Percentiles rank a stretch among this genome's conserved stretches.
Conservation (phyloP, 2,888 invertebrate species). For the Drosophila longiperda region DNA sequence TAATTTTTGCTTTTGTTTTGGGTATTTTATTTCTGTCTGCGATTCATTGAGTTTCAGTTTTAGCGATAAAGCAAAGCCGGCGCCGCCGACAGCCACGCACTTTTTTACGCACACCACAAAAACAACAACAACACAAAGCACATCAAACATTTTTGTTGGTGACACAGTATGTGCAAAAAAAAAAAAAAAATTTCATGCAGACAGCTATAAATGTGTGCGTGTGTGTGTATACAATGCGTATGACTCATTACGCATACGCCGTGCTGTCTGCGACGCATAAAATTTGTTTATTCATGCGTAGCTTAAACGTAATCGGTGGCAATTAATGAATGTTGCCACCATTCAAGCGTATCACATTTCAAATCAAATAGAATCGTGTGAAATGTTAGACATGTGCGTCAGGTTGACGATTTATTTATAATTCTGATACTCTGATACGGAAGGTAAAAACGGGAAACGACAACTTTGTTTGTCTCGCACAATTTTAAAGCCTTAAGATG, state of each 20-base stretch:
- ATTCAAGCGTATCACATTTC: constrained; percentile 17
- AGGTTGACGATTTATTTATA: background rate
- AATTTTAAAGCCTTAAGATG: too few species aligned
- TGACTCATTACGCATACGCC: constrained; percentile 67
- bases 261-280: constrained; percentile 60
- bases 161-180: constrained; percentile 60
- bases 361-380: constrained; percentile 2
- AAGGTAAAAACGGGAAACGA: background rate
- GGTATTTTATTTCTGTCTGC: constrained; percentile 43
- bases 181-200: constrained; percentile 37
- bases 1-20: constrained; percentile 14
- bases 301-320: constrained; percentile 15
- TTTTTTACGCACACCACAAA: constrained; percentile 49
- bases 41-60: constrained; percentile 62
- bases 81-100: constrained; percentile 55
- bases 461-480: background rate
- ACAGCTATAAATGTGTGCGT: constrained; percentile 34
- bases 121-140: constrained; percentile 15
- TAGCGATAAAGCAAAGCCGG: constrained; percentile 54
- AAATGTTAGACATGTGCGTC: background rate
- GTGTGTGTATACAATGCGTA: constrained; percentile 36
- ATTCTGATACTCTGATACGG: background rate
- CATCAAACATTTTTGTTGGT: constrained; percentile 7
- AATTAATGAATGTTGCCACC: constrained; percentile 22
- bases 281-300: background rate